Base-by-base conservation (phyloP, 35 echinoderm and acorn worm genomes). In the Lytechinus variegatus region DNA sequence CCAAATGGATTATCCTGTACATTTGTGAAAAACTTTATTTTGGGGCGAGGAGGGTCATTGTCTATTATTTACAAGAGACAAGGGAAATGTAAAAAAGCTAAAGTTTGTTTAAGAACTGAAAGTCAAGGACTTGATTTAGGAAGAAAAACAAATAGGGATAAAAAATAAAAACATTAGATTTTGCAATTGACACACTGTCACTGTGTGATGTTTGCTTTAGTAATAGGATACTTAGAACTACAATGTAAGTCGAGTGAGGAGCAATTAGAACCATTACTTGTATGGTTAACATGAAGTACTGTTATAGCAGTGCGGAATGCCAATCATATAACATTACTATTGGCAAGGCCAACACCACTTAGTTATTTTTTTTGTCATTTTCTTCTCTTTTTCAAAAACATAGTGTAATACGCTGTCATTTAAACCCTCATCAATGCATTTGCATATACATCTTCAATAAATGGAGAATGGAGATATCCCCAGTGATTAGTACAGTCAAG, bases 261-360 rank as follows among this genome's bases (percentile, higher is more conserved):
- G 66, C 66, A 90, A 13, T 56, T 93, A 57, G 3, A 93, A 93
- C 92, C 92, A 93, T 93, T 57, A 93, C 55, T 57, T 27, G 55
- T 55, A 57, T 93, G 92, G 92, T 93, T 57, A 93, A 93, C 92
- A 93, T 57, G 92, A 93, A 93, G 92, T 93, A 93, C 92, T 93
- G 92, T 55, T 93, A 93, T 93, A 93, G 92, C 92, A 93, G 92
- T 93, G 92, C 55, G 92, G 92, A 93, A 93, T 93, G 92, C 92
- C 92, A 93, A 93, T 54, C 27, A 93, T 54, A 93, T 44, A 93
- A 55, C 55, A 93, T 55, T 54, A 90, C 92, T 57, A 93, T 93
- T 93, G 92, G 92, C 92, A 93, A 93, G 92, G 92, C 54, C 53
- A 44, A 93, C 92, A 55, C 92, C 92, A 93, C 92, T 93, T 24